Evolutionary conservation across 2,888 invertebrate species (phyloP), one percentile per base, ranked within the genome.

Genomic region (Drosophila neutralis): DNA sequence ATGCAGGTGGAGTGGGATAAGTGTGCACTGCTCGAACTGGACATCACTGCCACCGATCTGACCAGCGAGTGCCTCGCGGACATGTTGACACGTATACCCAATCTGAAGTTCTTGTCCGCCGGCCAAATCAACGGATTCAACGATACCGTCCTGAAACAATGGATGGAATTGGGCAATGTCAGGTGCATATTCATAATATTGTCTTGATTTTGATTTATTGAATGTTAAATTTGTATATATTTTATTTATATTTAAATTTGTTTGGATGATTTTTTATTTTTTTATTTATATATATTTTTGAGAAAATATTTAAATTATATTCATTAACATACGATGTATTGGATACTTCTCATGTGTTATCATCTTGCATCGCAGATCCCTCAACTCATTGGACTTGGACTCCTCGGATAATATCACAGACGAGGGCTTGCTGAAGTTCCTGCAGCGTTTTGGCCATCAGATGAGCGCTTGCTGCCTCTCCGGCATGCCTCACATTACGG

Each of bases 1-100:
- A 97, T 97, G 96, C 96, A 97, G 91, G 98, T 98, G 11, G 99
- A 99, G 90, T 99, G 99, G 99, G 99, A 99, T 93, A 98, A 98
- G 93, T 97, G 98, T 2, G 95, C 96, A 0, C 93, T 99, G 65
- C 97, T 97, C 92, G 99, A 99, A 93, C 92, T 99, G 82, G 99
- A 99, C 91, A 96, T 99, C 66, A 98, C 98, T 0, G 99, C 98
- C 2, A 99, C 99, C 0, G 99, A 99, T 93, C 93, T 99, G 69
- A 97, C 97, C 2, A 96, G 98, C 0, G 99, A 99, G 91, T 98
- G 98, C 78, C 94, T 99, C 49, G 96, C 97, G 70, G 98, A 98
- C 92, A 96, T 99, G 95, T 94, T 99, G 21, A 96, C 96, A 0
- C 94, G 98, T 80, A 96, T 98, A 78, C 98, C 97, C 0, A 96